A percentile compares a stretch with the other conserved stretches of the same genome.
Conservation (phyloP, 2,888 invertebrate genomes). For the Crematogaster levior region DNA sequence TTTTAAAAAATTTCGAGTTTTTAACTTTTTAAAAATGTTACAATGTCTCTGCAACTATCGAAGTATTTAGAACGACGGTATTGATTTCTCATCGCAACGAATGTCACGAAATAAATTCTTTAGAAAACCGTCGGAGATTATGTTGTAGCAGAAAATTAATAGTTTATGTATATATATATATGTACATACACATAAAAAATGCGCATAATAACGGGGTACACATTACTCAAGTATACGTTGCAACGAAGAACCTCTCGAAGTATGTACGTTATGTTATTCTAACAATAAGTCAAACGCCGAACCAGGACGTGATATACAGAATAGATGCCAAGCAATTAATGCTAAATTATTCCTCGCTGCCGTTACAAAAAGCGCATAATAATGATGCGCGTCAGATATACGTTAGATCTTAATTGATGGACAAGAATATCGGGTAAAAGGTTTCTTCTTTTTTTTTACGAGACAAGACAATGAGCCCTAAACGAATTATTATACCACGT, state of each 20-base stretch:
- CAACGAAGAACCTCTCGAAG: constrained; percentile 30
- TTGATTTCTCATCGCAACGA: constrained; percentile 12
- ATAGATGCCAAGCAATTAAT: constrained; percentile 63
- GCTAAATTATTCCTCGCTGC: constrained; percentile 70
- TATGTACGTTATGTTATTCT: constrained; percentile 68
- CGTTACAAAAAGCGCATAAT: constrained; percentile 48
- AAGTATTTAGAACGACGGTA: background rate
- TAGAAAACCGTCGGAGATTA: background rate
- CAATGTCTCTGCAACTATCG: background rate
- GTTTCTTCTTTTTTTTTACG: background rate
- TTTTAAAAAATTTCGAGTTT: no score
- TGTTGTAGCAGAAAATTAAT: constrained; percentile 8
- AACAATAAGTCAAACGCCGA: constrained; percentile 65
- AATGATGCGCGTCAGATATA: constrained; percentile 35
- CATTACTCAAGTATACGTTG: constrained; percentile 4
- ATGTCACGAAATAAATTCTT: constrained; percentile 23
- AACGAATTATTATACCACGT: background rate
- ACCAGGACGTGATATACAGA: constrained; percentile 62
- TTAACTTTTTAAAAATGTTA: background rate
- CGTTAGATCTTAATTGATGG: constrained; percentile 23
- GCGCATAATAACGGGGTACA: constrained; percentile 18
- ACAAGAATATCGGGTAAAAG: background rate
- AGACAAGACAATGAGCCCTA: background rate
- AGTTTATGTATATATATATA: no score
- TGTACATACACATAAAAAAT: constrained; percentile 2